Evolutionary conservation across 2,888 invertebrate species (phyloP), one percentile per base, ranked within the genome.

Genomic region (Itoplectis maculator): DNA sequence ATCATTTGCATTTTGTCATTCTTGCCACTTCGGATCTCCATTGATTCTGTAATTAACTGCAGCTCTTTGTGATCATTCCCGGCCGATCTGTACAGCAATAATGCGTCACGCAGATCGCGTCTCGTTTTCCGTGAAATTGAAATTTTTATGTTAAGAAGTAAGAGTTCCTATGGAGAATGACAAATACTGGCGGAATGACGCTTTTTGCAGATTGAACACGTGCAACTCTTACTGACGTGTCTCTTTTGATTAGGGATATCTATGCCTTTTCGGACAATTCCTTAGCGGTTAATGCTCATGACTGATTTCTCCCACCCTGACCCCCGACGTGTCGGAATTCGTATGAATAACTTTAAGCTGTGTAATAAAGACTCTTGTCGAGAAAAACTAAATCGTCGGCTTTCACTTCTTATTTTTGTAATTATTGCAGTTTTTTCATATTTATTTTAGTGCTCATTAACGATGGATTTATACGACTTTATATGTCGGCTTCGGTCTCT

Each of bases 351-450:
- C 13, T 70, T 74, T 63, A n/a, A 75, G 66, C 54, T 79, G 40
- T 56, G 79, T 15, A 79, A 79, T 80, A 80, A 79, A 82, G 47
- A 68, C 13, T 66, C 49, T 70, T 29, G 29, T n/a, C 61, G n/a
- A 11, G 20, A 63, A 23, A 59, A 68, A 47, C 29, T n/a, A 35
- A 49, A 18, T 59, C 23, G 42, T 40, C 23, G 63, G n/a, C 45
- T 29, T 23, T 72, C 63, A 18, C 42, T 35, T 2, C 13, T 54
- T 13, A 29, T 49, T 29, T 18, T 8, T 54, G 54, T n/a, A 11
- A 23, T 15, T 15, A 8, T 37, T 11, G 13, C 40, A 23, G 45
- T 18, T 13, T 11, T 51, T 15, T 51, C 51, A 68, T 40, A 23
- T 73, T 73, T 7, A 37, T 20, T 72, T 65, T 56, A 35, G 29